phyloP scores from a whole-genome alignment of 2,113 vertebrate genomes.

The Carassius carassius region DNA sequence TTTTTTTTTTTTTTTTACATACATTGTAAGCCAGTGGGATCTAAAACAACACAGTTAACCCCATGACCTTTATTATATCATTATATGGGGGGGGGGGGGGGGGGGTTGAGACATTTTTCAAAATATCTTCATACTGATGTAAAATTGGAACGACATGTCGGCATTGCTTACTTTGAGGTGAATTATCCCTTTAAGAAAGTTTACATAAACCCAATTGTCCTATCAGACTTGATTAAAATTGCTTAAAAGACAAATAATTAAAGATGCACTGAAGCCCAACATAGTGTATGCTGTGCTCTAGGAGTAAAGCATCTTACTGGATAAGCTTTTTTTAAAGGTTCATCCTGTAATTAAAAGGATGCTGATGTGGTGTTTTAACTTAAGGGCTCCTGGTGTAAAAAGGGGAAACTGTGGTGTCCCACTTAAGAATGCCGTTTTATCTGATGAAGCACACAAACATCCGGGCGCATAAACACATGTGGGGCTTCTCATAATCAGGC shows the following conservation, averaged over 20 bases:
- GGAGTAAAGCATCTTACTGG: slow-evolving; percentile 13
- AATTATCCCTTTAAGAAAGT: not conserved
- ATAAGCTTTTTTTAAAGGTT: slow-evolving; percentile 45
- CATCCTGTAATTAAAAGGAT: slow-evolving; percentile 50
- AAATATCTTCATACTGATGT: not conserved
- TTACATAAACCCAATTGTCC: not conserved
- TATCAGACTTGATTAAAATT: not conserved
- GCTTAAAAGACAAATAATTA: not conserved
- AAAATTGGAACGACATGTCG: not conserved
- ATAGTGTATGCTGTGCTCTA: slow-evolving; percentile 4
- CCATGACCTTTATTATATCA: too few relatives aligned
- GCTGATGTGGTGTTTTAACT: slow-evolving; percentile 60
- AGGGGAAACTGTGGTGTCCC: slow-evolving; percentile 53
- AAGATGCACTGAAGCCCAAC: not conserved
- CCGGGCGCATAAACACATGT: slow-evolving; percentile 15
- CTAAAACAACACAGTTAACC: not conserved
- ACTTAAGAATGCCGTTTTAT: slow-evolving; percentile 73
- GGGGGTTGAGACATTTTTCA: not conserved
- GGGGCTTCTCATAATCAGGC: slow-evolving; percentile 10
- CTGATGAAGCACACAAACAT: slow-evolving; percentile 57
- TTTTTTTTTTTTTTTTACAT: not conserved
- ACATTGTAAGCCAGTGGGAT: not conserved
- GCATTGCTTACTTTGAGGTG: not conserved
- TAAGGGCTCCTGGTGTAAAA: slow-evolving; percentile 65
- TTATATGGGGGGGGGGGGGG: too few relatives aligned